Evolutionary conservation across 2,888 invertebrate genomes (phyloP).

Genomic region (Caenorhabditis sinica): DNA sequence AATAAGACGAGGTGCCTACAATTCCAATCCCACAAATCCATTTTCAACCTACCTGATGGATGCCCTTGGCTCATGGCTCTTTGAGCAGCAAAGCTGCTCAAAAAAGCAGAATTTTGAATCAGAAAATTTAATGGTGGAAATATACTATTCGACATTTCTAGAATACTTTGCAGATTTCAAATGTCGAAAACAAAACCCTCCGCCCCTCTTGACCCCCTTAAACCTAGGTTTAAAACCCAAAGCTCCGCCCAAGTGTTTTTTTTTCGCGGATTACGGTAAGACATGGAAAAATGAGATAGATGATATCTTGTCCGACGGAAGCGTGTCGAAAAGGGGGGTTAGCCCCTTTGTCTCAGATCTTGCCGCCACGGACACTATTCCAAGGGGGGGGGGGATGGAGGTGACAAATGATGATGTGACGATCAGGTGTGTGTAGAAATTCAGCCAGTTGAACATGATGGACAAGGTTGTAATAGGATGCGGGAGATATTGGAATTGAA

Average conservation of each 20-base stretch:
- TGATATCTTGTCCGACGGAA: conserved; percentile 1
- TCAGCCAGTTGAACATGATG: neutral
- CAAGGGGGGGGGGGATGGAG: neutral
- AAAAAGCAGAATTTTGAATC: conserved; percentile 48
- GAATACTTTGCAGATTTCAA: neutral
- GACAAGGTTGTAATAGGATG: conserved; percentile 1
- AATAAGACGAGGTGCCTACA: no score
- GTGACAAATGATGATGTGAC: conserved; percentile 59
- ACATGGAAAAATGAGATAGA: neutral
- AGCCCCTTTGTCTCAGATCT: conserved; percentile 34
- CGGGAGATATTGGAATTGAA: neutral
- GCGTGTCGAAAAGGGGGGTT: conserved; percentile 11
- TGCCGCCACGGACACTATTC: conserved; percentile 21
- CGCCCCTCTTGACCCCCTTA: conserved; percentile 19
- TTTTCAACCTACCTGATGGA: conserved; percentile 41
- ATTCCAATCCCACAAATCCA: no score
- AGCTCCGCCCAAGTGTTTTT: no score
- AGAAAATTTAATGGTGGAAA: conserved; percentile 61
- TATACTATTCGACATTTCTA: conserved; percentile 32
- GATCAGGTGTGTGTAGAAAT: conserved; percentile 27
- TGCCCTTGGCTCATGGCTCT: conserved; percentile 22
- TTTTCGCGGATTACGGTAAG: conserved; percentile 6
- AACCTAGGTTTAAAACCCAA: no score
- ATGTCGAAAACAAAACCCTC: neutral
- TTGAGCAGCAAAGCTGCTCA: conserved; percentile 40